Conservation (phyloP, 2,888 invertebrate genomes). For the Herminia tarsipennalis region DNA sequence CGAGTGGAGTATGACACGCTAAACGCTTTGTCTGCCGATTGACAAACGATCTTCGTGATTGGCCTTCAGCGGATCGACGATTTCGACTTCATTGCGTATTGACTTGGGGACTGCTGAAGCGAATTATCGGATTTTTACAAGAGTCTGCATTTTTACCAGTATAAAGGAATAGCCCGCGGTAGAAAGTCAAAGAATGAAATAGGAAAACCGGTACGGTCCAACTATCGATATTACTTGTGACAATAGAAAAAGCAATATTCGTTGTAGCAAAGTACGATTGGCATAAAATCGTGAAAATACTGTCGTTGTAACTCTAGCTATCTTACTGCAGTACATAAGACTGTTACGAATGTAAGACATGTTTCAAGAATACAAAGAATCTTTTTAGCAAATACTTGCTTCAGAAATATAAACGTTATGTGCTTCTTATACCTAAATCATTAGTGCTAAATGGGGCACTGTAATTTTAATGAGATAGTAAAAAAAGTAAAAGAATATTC, state of each 20-base stretch:
- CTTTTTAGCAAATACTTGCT: no score
- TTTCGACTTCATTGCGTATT: slow-evolving; percentile 50
- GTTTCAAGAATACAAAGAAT: no score
- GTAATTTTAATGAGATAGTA: background rate
- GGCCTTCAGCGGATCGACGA: slow-evolving; percentile 53
- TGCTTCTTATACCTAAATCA: no score
- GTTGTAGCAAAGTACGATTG: slow-evolving; percentile 10
- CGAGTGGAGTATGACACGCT: slow-evolving; percentile 73
- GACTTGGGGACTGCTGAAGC: slow-evolving; percentile 34
- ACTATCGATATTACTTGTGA: slow-evolving; percentile 24
- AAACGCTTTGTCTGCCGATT: slow-evolving; percentile 65
- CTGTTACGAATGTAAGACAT: no score
- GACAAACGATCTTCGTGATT: slow-evolving; percentile 68
- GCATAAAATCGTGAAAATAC: slow-evolving; percentile 16
- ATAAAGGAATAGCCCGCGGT: slow-evolving; percentile 3
- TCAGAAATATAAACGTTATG: no score
- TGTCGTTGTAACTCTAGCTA: slow-evolving; percentile 1
- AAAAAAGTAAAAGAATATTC: background rate
- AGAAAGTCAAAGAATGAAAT: slow-evolving; percentile 18
- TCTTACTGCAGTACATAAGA: background rate
- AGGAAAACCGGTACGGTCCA: slow-evolving; percentile 8
- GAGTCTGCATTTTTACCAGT: slow-evolving; percentile 35
- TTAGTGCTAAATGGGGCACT: no score
- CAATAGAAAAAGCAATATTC: slow-evolving; percentile 23
- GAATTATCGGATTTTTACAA: slow-evolving; percentile 39